These are phyloP conservation scores for Ips nitidus DNA, from an alignment of 1,140 invertebrate genomes.

Conservation along the genomic window DNA sequence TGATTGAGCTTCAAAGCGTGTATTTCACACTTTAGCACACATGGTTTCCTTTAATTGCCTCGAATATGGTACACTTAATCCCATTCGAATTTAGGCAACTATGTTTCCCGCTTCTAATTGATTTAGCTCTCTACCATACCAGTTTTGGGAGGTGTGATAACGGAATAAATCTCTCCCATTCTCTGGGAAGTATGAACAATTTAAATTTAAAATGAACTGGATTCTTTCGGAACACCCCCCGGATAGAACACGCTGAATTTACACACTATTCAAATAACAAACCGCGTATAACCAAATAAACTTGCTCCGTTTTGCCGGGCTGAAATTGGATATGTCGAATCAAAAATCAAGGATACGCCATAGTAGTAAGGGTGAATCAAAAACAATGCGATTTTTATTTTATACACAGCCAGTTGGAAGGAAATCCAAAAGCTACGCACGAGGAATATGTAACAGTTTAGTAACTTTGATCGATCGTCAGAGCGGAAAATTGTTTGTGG, in stretches of 20 bases:
- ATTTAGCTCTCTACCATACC: too few relatives aligned
- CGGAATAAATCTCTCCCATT: too few relatives aligned
- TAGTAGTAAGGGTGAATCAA: not conserved
- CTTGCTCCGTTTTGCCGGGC: not conserved
- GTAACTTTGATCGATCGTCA: constrained; percentile 1
- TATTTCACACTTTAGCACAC: constrained; percentile 5
- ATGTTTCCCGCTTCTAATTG: too few relatives aligned
- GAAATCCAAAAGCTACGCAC: not conserved
- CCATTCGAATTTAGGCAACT: not conserved
- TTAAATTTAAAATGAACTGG: constrained; percentile 7
- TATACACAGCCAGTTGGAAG: constrained; percentile 1
- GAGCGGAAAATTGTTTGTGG: not conserved
- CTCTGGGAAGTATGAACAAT: not conserved
- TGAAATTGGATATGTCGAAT: constrained; percentile 11
- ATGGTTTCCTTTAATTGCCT: not conserved
- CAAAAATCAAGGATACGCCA: constrained; percentile 14
- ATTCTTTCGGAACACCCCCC: not conserved
- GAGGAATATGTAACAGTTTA: constrained; percentile 4
- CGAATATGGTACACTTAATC: not conserved
- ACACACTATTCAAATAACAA: constrained; percentile 3
- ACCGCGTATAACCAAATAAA: constrained; percentile 9
- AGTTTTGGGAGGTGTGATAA: too few relatives aligned
- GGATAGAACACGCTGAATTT: not conserved
- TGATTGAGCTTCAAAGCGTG: not conserved
- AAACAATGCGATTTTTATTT: constrained; percentile 9